Evolutionary conservation across 2,888 invertebrate species (phyloP).

Genomic region (Phengaris arion): DNA sequence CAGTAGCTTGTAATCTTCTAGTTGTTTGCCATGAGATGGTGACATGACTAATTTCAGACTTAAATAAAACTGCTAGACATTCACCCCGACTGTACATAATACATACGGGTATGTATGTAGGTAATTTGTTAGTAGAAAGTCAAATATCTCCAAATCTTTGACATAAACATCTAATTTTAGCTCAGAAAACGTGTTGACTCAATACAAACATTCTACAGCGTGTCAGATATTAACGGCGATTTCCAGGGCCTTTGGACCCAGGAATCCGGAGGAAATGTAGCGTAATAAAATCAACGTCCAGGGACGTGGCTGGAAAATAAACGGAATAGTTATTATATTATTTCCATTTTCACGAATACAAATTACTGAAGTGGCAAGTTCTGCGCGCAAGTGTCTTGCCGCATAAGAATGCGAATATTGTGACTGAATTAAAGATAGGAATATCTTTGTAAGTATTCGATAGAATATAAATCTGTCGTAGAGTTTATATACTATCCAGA

Average conservation of each 20-base stretch:
- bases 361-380: slow-evolving; percentile 36
- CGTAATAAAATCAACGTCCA: slow-evolving; percentile 40
- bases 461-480: neutral
- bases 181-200: neutral
- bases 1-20: no score
- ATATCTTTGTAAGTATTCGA: neutral
- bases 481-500: no score
- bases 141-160: neutral
- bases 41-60: no score
- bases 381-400: slow-evolving; percentile 35
- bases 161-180: neutral
- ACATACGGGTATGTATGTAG: no score
- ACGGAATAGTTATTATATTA: slow-evolving; percentile 42
- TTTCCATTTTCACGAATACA: slow-evolving; percentile 40
- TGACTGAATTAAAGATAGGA: neutral
- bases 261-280: slow-evolving; percentile 35
- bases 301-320: slow-evolving; percentile 40
- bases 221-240: slow-evolving; percentile 33
- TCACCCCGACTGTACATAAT: neutral
- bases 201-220: slow-evolving; percentile 14
- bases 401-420: slow-evolving; percentile 23
- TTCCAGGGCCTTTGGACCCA: slow-evolving; percentile 30
- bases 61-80: no score
- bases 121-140: neutral
- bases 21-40: no score